Evolutionary conservation across 2,888 invertebrate genomes (phyloP).

Genomic region (Bugula neritina): DNA sequence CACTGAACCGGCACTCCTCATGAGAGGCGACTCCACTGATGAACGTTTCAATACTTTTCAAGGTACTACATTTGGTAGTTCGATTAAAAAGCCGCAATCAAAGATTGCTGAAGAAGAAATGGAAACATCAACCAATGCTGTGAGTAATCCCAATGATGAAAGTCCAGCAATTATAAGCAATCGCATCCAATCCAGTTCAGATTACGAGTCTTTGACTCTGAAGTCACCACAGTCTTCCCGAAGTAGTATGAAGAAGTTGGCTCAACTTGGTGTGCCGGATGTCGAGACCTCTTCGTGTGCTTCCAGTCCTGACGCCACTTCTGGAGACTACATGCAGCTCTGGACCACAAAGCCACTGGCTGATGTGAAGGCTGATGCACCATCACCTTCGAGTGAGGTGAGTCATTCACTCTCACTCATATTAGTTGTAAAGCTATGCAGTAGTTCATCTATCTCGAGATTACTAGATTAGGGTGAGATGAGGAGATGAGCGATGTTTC

Average conservation of each 20-base stretch:
- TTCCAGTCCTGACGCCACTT: background rate
- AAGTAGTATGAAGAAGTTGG: constrained; percentile 12
- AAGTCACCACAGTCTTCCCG: background rate
- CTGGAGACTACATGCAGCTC: constrained; percentile 11
- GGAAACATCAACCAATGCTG: background rate
- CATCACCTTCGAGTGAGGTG: constrained; percentile 8
- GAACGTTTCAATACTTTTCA: constrained; percentile 6
- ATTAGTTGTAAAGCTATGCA: background rate
- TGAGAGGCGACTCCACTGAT: background rate
- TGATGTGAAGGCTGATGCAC: background rate
- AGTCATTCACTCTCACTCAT: background rate
- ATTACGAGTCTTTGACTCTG: background rate
- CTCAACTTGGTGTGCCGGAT: background rate
- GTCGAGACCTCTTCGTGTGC: background rate
- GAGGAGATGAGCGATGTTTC: too few species aligned
- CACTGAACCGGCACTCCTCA: background rate
- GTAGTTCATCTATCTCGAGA: too few species aligned
- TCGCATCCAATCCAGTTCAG: background rate
- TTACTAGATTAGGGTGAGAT: too few species aligned
- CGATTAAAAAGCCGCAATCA: background rate
- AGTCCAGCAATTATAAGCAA: constrained; percentile 12
- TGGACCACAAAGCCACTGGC: background rate
- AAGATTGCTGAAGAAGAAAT: background rate
- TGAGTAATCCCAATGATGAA: background rate
- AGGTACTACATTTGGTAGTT: constrained; percentile 14